Evolutionary conservation across 2,113 vertebrate genomes (phyloP).

Genomic region (Zapus hudsonius): DNA sequence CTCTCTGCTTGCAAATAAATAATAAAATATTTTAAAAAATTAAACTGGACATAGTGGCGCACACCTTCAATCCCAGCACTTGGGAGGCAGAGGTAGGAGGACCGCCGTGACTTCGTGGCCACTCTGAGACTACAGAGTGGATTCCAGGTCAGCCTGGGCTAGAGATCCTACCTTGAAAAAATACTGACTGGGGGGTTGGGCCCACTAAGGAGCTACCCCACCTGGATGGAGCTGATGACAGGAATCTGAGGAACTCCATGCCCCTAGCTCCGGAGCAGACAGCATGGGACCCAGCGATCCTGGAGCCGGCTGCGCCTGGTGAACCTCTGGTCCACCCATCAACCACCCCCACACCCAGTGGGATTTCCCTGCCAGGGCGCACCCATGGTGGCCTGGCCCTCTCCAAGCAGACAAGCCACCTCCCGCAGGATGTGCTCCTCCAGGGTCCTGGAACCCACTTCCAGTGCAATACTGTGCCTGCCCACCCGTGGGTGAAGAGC

Average conservation of each 20-base stretch:
- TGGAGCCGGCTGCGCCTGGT: too few species aligned
- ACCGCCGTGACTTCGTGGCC: too few species aligned
- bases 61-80: too few species aligned
- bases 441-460: background rate
- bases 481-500: background rate
- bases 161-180: too few species aligned
- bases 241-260: conserved; percentile 48
- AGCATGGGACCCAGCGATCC: conserved; percentile 54
- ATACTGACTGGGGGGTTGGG: too few species aligned
- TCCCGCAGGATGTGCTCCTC: conserved; percentile 36
- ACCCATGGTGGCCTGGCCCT: conserved; percentile 42
- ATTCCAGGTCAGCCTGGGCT: too few species aligned
- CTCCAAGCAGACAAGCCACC: background rate
- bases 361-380: background rate
- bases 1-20: too few species aligned
- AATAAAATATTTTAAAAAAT: too few species aligned
- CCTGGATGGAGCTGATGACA: background rate
- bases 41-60: too few species aligned
- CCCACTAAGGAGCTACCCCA: background rate
- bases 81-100: too few species aligned
- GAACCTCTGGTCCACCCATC: too few species aligned
- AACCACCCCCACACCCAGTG: background rate
- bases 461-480: conserved; percentile 3
- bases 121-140: too few species aligned
- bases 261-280: conserved; percentile 56